A percentile compares a stretch with the other conserved stretches of the same genome.
These are phyloP conservation scores for Phoeniculus purpureus DNA, from an alignment of 2,797 vertebrate genomes.

Conservation along the genomic window DNA sequence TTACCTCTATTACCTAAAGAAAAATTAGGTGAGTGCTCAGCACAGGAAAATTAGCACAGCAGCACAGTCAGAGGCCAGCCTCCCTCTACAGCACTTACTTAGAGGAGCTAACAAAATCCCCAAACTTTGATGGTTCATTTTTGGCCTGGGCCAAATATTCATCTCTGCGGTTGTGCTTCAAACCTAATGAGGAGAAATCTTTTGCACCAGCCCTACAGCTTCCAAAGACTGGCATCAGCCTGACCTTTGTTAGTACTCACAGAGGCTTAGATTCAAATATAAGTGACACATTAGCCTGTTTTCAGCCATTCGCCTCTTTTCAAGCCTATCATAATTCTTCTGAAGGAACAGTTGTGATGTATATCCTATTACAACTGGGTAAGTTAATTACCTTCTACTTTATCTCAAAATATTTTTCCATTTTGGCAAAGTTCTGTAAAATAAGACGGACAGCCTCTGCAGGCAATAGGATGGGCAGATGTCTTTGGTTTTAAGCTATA, in stretches of 20 bases:
- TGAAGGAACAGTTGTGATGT: neutral
- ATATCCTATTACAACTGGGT: neutral
- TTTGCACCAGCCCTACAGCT: neutral
- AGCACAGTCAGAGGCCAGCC: neutral
- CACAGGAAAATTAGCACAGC: slow-evolving; percentile 19
- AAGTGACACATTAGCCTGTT: neutral
- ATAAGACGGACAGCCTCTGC: neutral
- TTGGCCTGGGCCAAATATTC: neutral
- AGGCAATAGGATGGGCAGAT: neutral
- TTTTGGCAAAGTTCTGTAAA: neutral
- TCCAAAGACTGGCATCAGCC: neutral
- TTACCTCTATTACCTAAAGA: slow-evolving; percentile 49
- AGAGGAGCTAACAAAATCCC: neutral
- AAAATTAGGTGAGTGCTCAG: slow-evolving; percentile 54
- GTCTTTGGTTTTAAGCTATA: neutral
- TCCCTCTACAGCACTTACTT: neutral
- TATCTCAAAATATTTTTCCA: neutral
- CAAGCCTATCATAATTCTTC: neutral
- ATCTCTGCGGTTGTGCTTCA: neutral
- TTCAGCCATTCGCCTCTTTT: neutral
- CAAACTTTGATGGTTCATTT: neutral
- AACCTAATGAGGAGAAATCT: neutral
- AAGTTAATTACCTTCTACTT: neutral
- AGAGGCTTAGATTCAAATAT: neutral
- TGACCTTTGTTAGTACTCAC: neutral